phyloP scores from a whole-genome alignment of 2,888 invertebrate species.

The Cephus nigrinus region DNA sequence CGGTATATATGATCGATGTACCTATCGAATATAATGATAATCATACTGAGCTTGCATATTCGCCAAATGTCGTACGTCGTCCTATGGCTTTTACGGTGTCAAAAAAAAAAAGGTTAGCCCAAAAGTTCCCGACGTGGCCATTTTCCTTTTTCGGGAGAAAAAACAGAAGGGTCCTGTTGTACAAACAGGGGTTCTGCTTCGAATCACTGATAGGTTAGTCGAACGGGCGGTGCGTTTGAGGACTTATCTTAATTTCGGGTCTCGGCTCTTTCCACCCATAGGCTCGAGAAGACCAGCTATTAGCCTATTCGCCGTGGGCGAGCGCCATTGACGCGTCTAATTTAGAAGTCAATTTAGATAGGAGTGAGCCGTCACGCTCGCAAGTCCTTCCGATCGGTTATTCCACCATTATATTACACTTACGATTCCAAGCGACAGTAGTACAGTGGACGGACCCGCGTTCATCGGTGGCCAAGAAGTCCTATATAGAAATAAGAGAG shows the following conservation, averaged over 20 bases:
- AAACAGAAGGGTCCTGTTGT: slow-evolving; percentile 34
- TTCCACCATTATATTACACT: too few relatives aligned
- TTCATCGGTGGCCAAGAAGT: too few relatives aligned
- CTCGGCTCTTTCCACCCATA: slow-evolving; percentile 21
- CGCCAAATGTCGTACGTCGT: too few relatives aligned
- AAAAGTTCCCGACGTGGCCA: slow-evolving; percentile 16
- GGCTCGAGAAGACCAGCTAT: slow-evolving; percentile 1
- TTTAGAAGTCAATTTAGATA: slow-evolving; percentile 33
- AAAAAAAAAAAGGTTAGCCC: not conserved
- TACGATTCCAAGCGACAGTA: too few relatives aligned
- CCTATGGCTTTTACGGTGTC: too few relatives aligned
- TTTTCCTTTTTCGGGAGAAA: slow-evolving; percentile 25
- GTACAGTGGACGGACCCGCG: too few relatives aligned
- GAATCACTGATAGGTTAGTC: slow-evolving; percentile 44
- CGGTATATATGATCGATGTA: too few relatives aligned
- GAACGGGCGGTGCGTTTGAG: slow-evolving; percentile 55
- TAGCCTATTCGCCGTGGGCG: slow-evolving; percentile 22
- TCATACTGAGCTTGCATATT: too few relatives aligned
- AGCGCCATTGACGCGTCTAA: slow-evolving; percentile 38
- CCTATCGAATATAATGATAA: too few relatives aligned
- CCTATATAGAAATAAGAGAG: too few relatives aligned
- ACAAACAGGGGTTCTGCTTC: slow-evolving; percentile 48
- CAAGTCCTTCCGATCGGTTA: too few relatives aligned
- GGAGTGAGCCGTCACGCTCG: not conserved
- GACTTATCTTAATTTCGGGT: slow-evolving; percentile 50